Evolutionary conservation across 2,113 vertebrate genomes (phyloP).

Genomic region (Megaceryle torquata): DNA sequence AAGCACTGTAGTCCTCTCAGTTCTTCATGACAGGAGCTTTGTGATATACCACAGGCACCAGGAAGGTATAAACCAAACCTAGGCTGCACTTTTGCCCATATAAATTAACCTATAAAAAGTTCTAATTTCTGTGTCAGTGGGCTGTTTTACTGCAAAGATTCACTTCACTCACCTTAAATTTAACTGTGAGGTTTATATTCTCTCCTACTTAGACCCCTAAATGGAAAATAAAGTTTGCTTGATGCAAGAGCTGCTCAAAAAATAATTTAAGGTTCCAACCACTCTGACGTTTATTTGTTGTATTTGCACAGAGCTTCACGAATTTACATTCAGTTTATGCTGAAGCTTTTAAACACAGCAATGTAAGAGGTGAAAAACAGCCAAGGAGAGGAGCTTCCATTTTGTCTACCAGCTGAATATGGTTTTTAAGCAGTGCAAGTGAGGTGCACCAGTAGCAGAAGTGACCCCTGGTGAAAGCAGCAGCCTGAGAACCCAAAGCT

Average conservation of each 20-base stretch:
- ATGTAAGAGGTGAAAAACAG: not conserved
- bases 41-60: not conserved
- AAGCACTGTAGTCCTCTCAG: not conserved
- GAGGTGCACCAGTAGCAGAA: not conserved
- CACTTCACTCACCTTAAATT: slow-evolving; percentile 35
- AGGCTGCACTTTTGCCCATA: not conserved
- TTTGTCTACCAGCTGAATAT: not conserved
- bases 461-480: not conserved
- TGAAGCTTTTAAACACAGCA: not conserved
- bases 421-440: accelerated
- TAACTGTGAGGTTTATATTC: slow-evolving; percentile 29
- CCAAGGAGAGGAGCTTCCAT: not conserved
- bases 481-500: not conserved
- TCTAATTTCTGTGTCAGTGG: slow-evolving; percentile 27
- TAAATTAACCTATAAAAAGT: slow-evolving; percentile 31
- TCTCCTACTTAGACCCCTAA: not conserved
- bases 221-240: slow-evolving; percentile 38
- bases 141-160: slow-evolving; percentile 24
- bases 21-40: not conserved
- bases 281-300: slow-evolving; percentile 39
- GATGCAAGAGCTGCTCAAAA: not conserved
- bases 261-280: slow-evolving; percentile 14
- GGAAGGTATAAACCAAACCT: not conserved
- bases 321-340: not conserved
- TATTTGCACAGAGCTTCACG: not conserved